Percentiles rank a stretch among this genome's conserved stretches.
Evolutionary conservation across 2,113 vertebrate species (phyloP).

Genomic region (Hirundichthys speculiger): DNA sequence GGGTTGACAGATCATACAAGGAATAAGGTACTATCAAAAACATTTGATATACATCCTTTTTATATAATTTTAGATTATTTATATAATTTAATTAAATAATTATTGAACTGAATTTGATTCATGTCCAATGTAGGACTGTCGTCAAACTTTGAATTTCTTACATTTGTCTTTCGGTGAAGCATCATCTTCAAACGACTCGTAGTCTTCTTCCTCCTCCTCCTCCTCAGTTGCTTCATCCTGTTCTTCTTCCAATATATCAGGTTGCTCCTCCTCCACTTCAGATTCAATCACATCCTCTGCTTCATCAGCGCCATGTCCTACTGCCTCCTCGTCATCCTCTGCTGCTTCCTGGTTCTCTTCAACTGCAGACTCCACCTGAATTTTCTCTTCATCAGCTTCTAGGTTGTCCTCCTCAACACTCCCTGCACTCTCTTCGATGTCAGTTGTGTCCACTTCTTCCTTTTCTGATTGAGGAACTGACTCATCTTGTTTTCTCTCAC

Average conservation of each 20-base stretch:
- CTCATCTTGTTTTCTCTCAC: conserved; percentile 16
- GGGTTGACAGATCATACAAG: too few relatives aligned
- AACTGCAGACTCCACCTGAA: background rate
- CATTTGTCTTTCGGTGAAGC: conserved; percentile 50
- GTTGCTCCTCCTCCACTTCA: conserved; percentile 20
- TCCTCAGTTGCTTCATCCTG: conserved; percentile 30
- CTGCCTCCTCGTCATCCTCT: background rate
- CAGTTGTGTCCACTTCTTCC: conserved; percentile 5
- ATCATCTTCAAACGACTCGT: conserved; percentile 38
- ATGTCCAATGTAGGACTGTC: too few relatives aligned
- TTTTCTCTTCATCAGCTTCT: conserved; percentile 9
- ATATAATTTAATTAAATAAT: too few relatives aligned
- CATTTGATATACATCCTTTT: background rate
- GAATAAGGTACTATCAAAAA: background rate
- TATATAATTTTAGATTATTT: too few relatives aligned
- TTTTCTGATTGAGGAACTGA: conserved; percentile 2
- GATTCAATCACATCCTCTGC: background rate
- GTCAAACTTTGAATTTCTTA: conserved; percentile 19
- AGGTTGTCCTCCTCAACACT: conserved; percentile 8
- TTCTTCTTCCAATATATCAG: conserved; percentile 6
- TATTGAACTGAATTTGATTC: too few relatives aligned
- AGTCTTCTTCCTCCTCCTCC: conserved; percentile 32
- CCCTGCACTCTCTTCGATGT: conserved; percentile 1
- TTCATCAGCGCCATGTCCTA: background rate
- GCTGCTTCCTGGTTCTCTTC: background rate